phyloP scores from a whole-genome alignment of 2,113 vertebrate species.

The Scomber scombrus region DNA sequence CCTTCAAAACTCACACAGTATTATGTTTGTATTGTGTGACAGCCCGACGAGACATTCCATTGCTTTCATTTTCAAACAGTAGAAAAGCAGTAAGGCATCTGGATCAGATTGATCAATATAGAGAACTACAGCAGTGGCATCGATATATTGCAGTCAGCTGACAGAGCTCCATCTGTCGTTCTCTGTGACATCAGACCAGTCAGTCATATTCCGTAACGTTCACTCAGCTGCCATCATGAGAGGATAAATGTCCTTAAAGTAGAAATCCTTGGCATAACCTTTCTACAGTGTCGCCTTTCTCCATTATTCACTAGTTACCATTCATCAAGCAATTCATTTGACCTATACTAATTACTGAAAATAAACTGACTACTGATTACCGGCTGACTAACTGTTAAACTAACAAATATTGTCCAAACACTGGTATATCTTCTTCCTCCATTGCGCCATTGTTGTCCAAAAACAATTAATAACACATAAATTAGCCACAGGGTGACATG shows the following conservation, averaged over 20 bases:
- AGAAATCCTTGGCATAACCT: slow-evolving; percentile 6
- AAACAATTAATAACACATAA: background rate
- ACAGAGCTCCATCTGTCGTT: slow-evolving; percentile 18
- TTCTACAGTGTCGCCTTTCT: background rate
- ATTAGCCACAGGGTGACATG: background rate
- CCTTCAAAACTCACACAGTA: slow-evolving; percentile 42
- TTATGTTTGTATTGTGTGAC: slow-evolving; percentile 34
- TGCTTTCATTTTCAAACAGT: slow-evolving; percentile 27
- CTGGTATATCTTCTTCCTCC: no score
- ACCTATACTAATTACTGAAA: no score
- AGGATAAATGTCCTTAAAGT: slow-evolving; percentile 32
- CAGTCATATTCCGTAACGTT: slow-evolving; percentile 27
- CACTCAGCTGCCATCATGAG: background rate
- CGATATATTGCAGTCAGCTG: slow-evolving; percentile 9
- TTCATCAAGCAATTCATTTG: no score
- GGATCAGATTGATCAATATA: slow-evolving; percentile 51
- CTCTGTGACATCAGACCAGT: slow-evolving; percentile 27
- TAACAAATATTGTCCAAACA: background rate
- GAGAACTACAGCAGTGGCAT: background rate
- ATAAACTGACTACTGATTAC: no score
- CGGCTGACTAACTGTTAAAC: no score
- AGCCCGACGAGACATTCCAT: slow-evolving; percentile 31
- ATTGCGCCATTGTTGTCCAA: background rate
- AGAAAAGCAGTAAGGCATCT: slow-evolving; percentile 37
- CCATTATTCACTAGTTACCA: background rate